Base-by-base conservation (phyloP, 2,888 invertebrate species). In the Parthenolecanium corni region DNA sequence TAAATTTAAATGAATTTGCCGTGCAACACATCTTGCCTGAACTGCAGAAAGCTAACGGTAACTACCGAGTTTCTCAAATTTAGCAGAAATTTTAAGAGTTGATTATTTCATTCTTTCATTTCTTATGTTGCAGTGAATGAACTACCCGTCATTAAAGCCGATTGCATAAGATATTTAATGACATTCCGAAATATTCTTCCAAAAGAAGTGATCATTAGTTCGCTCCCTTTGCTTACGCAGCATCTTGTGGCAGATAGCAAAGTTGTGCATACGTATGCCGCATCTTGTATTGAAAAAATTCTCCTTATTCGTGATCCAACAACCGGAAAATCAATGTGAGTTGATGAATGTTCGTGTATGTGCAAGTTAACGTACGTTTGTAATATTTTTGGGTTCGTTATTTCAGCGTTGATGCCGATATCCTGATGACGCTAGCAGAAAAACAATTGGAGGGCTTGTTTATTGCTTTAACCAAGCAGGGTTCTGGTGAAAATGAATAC, bases 241-340 rank as follows among this genome's bases (percentile, higher is more conserved):
- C 86, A 91, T 74, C 77, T 97, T 65, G 74, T 77, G 18, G 81
- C 89, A 1, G 81, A 83, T 23, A 86, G 85, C 72, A 82, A 84
- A 51, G 96, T 98, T 6, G 90, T 96, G 11, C 90, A 93, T 71
- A 93, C 92, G 40, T 98, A 98, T 76, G 90, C 93, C 0, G 95
- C 96, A 5, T 89, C 89, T 73, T 82, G 89, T 1, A 77, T 95
- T 40, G 97, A 98, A 72, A 90, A 89, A 73, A 79, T 96, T 65
- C 74, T 96, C 0, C 82, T 84, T 14, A 82, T 94, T 73, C 83
- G 82, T 65, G 44, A 31, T 40, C 36, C 64, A 9, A 23, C 52
- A 21, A 56, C 56, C 1, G 18, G 16, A 5, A 46, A 23, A 46
- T 24, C 56, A 9, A 5, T 56, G 56, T 56, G 24, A 14, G 56